A percentile compares a stretch with the other conserved stretches of the same genome.
Evolutionary conservation across 2,113 vertebrate species (phyloP).

Genomic region (Nesoenas mayeri): DNA sequence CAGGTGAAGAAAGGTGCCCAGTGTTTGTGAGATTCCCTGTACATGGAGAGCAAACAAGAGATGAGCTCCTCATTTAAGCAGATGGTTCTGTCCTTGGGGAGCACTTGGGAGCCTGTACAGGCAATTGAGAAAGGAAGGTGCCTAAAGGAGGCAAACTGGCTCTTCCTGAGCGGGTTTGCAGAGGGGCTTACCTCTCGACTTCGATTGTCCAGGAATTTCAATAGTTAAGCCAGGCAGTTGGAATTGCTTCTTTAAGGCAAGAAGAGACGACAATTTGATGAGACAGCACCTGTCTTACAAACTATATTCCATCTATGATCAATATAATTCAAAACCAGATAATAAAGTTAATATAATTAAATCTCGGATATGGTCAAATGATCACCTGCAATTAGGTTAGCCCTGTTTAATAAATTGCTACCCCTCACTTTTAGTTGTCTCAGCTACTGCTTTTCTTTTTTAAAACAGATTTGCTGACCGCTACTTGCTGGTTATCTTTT

Average conservation of each 20-base stretch:
- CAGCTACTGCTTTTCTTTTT: background rate
- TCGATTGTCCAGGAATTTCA: background rate
- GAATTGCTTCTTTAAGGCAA: background rate
- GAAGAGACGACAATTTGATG: conserved; percentile 28
- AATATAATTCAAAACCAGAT: conserved; percentile 37
- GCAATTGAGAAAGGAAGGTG: conserved; percentile 17
- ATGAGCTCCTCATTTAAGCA: background rate
- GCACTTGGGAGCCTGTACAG: background rate
- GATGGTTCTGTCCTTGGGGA: conserved; percentile 20
- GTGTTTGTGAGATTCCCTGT: background rate
- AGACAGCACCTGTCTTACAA: conserved; percentile 15
- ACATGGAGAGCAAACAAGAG: background rate
- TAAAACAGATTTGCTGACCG: background rate
- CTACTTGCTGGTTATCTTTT: background rate
- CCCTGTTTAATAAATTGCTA: background rate
- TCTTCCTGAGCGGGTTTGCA: background rate
- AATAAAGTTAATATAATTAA: conserved; percentile 49
- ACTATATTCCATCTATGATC: conserved; percentile 19
- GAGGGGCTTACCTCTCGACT: background rate
- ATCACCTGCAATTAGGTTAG: conserved; percentile 42
- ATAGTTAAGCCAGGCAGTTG: background rate
- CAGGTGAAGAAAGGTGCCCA: background rate
- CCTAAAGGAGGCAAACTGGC: background rate
- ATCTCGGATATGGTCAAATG: conserved; percentile 34
- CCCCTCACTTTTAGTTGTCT: background rate